Base-by-base conservation (phyloP, 1,140 invertebrate genomes). In the Periplaneta americana region DNA sequence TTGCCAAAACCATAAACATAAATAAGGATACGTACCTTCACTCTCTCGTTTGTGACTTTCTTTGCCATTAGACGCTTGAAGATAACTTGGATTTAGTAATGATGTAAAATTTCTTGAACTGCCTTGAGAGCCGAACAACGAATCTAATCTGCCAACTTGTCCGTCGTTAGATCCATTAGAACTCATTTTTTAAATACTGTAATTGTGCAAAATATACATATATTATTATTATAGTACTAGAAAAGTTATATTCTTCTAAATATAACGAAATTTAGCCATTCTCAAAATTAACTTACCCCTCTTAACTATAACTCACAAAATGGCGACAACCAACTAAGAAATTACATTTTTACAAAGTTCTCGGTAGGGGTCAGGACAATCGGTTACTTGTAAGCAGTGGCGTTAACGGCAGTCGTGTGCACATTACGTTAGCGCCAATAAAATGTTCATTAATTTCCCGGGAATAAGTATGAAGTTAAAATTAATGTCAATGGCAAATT, bases 71-170 rank as follows among this genome's bases (percentile, higher is more conserved):
- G 48, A 5, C 83, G 88, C 87, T 82, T 88, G 88, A 84, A 91
- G 84, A 83, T 91, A 91, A 82, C 88, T 90, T 0, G 90, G 90
- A 85, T 91, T 91, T 31, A 91, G 83, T 75, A 91, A 82, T 2
- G 88, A 89, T 8, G 88, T 88, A 82, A 91, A 89, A 87, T 91
- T 91, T 34, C 88, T 88, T 37, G 90, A 89, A 13, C 32, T 77
- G 28, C 75, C 75, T 66, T 66, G 48, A 18, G 75, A 77, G 6
- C 75, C 75, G 33, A 77, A 77, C 75, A 77, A 22, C 33, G 75
- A 77, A 34, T 75, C 75, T 22, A 75, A 3, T 22, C 75, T 75
- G 17, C 5, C 75, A 22, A 75, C 4, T 34, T 75, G 75, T 34
- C 15, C 17, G 28, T 77, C 35, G 15, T 34, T 77, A 33, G 75